A percentile compares a stretch with the other conserved stretches of the same genome.
These are phyloP conservation scores for Gasterosteus nipponicus DNA, from an alignment of 2,113 vertebrate genomes.

Conservation along the genomic window DNA sequence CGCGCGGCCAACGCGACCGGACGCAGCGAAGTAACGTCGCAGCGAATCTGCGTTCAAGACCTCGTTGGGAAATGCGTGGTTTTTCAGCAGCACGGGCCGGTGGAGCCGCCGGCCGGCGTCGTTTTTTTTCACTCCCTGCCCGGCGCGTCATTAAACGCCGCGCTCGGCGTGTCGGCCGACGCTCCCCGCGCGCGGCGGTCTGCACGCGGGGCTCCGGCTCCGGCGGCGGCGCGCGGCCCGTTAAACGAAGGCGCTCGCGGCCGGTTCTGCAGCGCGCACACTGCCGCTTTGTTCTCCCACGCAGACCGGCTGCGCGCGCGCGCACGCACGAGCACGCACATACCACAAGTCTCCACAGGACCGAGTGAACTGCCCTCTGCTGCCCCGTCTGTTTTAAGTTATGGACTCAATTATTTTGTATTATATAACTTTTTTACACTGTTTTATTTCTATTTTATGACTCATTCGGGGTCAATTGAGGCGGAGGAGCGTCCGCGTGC, in stretches of 20 bases:
- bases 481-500: background rate
- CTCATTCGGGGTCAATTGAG: no score
- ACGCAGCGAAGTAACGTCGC: background rate
- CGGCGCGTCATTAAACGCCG: no score
- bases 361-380: no score
- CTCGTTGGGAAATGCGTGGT: background rate
- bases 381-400: background rate
- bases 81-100: background rate
- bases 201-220: no score
- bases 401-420: no score
- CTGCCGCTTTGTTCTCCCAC: constrained; percentile 65
- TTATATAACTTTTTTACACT: no score
- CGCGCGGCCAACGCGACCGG: background rate
- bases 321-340: constrained; percentile 20
- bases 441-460: background rate
- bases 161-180: no score
- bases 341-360: constrained; percentile 21
- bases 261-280: constrained; percentile 43
- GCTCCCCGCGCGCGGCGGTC: no score
- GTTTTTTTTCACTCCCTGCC: background rate
- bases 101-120: no score
- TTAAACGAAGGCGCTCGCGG: no score
- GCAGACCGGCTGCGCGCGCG: constrained; percentile 20
- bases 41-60: background rate
- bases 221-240: background rate